phyloP scores from a whole-genome alignment of 2,888 invertebrate species.

The Mellilla xanthometata region DNA sequence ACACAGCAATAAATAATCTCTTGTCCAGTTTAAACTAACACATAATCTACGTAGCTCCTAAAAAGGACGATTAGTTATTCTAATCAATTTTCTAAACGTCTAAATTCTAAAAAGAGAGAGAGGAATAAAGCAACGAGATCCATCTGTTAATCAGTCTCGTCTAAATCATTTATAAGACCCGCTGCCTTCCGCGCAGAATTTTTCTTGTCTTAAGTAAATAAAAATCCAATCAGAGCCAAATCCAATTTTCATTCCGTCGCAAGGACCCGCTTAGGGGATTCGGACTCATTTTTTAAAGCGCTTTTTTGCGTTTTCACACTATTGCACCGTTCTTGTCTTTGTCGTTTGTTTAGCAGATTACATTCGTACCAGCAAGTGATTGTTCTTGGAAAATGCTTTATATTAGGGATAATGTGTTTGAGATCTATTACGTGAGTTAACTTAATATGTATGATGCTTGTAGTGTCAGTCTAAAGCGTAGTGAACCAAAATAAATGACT shows the following conservation, averaged over 20 bases:
- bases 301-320: conserved; percentile 68
- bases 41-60: too few relatives aligned
- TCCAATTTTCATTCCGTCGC: conserved; percentile 80
- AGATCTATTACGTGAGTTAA: too few relatives aligned
- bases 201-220: conserved; percentile 83
- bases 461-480: too few relatives aligned
- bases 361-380: conserved; percentile 17
- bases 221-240: conserved; percentile 81
- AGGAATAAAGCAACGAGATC: not conserved
- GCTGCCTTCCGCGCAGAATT: conserved; percentile 57
- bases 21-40: too few relatives aligned
- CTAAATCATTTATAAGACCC: conserved; percentile 73
- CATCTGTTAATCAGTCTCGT: conserved; percentile 55
- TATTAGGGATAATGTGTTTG: too few relatives aligned
- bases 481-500: too few relatives aligned
- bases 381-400: not conserved
- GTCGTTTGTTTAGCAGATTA: conserved; percentile 28
- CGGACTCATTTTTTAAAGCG: conserved; percentile 36
- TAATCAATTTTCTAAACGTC: too few relatives aligned
- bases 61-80: too few relatives aligned
- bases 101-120: too few relatives aligned
- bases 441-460: too few relatives aligned
- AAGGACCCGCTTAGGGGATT: conserved; percentile 68
- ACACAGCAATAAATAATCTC: too few relatives aligned
- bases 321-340: conserved; percentile 44